phyloP scores from a whole-genome alignment of 2,888 invertebrate species.

The Salticus scenicus region DNA sequence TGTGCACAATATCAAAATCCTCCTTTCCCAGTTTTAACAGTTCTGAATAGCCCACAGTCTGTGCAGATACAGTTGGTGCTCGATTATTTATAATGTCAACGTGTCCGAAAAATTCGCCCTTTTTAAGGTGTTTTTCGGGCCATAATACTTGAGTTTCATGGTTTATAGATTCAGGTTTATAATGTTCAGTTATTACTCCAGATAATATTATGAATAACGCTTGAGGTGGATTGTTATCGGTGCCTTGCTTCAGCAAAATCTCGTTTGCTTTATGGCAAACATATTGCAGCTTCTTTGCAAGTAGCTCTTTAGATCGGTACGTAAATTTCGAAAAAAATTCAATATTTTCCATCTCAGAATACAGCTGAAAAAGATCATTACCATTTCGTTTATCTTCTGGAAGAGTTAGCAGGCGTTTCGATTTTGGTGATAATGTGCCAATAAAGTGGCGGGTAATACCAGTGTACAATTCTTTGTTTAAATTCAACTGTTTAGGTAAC shows the following conservation, averaged over 20 bases:
- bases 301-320: not conserved
- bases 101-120: constrained; percentile 42
- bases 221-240: not conserved
- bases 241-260: constrained; percentile 19
- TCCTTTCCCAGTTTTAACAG: constrained; percentile 14
- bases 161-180: not conserved
- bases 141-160: not conserved
- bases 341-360: constrained; percentile 34
- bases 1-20: constrained; percentile 22
- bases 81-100: constrained; percentile 16
- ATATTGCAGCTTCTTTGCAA: constrained; percentile 19
- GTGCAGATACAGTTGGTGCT: constrained; percentile 2
- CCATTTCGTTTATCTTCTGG: not conserved
- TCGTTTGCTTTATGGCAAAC: not conserved
- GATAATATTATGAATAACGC: constrained; percentile 31
- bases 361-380: not conserved
- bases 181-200: constrained; percentile 26
- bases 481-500: not conserved
- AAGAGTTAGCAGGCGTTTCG: constrained; percentile 29
- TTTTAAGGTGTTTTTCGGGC: constrained; percentile 28
- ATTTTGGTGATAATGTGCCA: constrained; percentile 21
- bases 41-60: constrained; percentile 34
- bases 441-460: not conserved
- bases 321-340: constrained; percentile 40
- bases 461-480: constrained; percentile 18